Evolutionary conservation across 23 tunicate species (phyloP).

Genomic region (Clavelina lepadiformis): DNA sequence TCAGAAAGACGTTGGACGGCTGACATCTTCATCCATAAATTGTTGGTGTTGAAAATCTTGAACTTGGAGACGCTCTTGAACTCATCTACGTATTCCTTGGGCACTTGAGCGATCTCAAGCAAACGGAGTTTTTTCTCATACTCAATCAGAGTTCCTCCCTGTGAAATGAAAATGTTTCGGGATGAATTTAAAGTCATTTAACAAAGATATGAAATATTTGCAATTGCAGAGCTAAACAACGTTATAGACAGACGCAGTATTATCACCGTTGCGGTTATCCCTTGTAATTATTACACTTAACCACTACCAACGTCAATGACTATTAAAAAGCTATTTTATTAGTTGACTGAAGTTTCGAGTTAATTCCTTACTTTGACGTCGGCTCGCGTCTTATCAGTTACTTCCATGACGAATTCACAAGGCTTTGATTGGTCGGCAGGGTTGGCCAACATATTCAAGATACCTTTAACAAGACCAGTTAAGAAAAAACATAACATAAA

Average conservation of each 20-base stretch:
- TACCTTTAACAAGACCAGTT: slow-evolving; percentile 2
- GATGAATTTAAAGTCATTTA: no score
- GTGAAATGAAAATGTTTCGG: neutral
- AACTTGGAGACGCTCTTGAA: slow-evolving; percentile 94
- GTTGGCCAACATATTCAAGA: slow-evolving; percentile 67
- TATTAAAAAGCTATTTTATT: no score
- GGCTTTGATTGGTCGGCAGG: slow-evolving; percentile 48
- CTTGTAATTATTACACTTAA: no score
- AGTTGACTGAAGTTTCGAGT: no score
- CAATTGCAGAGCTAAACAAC: no score
- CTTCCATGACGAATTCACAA: slow-evolving; percentile 95
- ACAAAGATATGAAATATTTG: no score
- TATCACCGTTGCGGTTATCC: no score
- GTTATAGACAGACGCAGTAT: no score
- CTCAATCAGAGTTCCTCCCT: slow-evolving; percentile 95
- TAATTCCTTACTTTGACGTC: slow-evolving; percentile 90
- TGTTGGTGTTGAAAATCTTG: slow-evolving; percentile 98
- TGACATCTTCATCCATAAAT: slow-evolving; percentile 82
- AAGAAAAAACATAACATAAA: slow-evolving; percentile 1
- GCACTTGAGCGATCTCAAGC: slow-evolving; percentile 97
- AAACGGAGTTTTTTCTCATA: slow-evolving; percentile 76
- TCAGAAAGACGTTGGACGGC: slow-evolving; percentile 42
- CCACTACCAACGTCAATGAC: no score
- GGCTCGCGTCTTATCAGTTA: slow-evolving; percentile 95
- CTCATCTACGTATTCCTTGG: slow-evolving; percentile 88